Conservation (phyloP, 2,888 invertebrate genomes). For the Notodromas monacha region DNA sequence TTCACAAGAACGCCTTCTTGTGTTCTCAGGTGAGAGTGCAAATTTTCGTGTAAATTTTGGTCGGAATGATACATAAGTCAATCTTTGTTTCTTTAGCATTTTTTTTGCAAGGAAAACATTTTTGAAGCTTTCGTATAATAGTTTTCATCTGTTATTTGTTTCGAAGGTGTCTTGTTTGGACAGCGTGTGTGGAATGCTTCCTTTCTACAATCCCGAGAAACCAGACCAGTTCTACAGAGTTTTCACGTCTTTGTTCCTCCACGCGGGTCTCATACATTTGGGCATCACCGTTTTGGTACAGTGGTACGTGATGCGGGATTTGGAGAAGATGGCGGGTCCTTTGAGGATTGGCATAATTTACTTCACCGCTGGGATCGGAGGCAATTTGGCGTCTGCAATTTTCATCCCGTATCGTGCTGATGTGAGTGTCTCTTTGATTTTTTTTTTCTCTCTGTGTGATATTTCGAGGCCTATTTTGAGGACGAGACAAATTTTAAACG, state of each 20-base stretch:
- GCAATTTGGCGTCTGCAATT: conserved; percentile 82
- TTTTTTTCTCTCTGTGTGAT: no score
- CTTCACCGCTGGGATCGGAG: conserved; percentile 70
- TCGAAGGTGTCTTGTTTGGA: conserved; percentile 66
- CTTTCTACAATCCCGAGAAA: conserved; percentile 58
- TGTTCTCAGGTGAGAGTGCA: conserved; percentile 91
- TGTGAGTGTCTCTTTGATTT: no score
- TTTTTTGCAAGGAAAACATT: no score
- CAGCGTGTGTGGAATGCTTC: conserved; percentile 69
- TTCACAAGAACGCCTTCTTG: conserved; percentile 75
- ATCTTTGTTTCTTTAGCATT: no score
- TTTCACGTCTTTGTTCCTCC: conserved; percentile 81
- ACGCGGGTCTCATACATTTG: conserved; percentile 78
- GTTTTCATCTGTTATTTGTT: conserved; percentile 8
- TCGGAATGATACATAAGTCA: no score
- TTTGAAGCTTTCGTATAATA: no score
- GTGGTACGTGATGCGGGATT: conserved; percentile 69
- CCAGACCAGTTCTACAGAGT: conserved; percentile 92
- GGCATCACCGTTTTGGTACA: conserved; percentile 60
- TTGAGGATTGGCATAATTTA: conserved; percentile 70
- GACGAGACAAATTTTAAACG: no score
- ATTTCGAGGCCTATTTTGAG: no score
- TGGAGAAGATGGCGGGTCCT: conserved; percentile 83
- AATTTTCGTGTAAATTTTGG: no score
- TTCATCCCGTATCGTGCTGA: conserved; percentile 89